Conservation (phyloP, 2,797 vertebrate species). For the Lophius americanus region DNA sequence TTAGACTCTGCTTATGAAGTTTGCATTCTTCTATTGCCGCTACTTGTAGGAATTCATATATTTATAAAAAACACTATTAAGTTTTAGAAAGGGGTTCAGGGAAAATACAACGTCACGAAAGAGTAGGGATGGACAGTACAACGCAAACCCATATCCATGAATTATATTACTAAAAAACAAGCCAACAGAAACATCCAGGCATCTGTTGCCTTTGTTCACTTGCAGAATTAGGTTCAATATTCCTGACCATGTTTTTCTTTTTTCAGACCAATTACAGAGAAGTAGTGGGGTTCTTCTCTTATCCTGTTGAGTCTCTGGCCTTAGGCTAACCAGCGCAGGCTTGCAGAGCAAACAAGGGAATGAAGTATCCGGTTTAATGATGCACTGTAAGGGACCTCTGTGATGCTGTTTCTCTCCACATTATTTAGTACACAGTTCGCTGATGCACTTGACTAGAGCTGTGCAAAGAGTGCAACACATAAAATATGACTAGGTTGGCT, state of each 20-base stretch:
- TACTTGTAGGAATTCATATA: too few species aligned
- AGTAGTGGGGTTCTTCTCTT: slow-evolving; percentile 29
- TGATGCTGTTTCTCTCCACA: slow-evolving; percentile 48
- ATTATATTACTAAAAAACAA: slow-evolving; percentile 17
- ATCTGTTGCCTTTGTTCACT: slow-evolving; percentile 10
- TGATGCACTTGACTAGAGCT: slow-evolving; percentile 15
- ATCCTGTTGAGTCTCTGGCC: slow-evolving; percentile 33
- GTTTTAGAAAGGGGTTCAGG: neutral
- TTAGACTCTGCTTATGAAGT: neutral
- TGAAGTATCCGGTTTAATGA: slow-evolving; percentile 65
- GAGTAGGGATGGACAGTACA: slow-evolving; percentile 4
- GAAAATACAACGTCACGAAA: slow-evolving; percentile 11
- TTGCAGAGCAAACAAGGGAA: slow-evolving; percentile 45
- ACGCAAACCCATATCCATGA: neutral
- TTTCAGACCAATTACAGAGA: slow-evolving; percentile 56
- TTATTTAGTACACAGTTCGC: slow-evolving; percentile 59
- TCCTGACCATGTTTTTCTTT: slow-evolving; percentile 36
- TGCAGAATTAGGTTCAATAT: slow-evolving; percentile 23
- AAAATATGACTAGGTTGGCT: slow-evolving; percentile 23
- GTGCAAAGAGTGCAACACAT: slow-evolving; percentile 15
- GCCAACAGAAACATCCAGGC: neutral
- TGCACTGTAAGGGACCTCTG: slow-evolving; percentile 55
- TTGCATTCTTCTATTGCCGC: too few species aligned
- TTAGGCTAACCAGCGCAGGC: slow-evolving; percentile 23
- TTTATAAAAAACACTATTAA: neutral